A percentile compares a stretch with the other conserved stretches of the same genome.
phyloP scores from a whole-genome alignment of 2,888 invertebrate genomes.

The Drosophila sordidula region DNA sequence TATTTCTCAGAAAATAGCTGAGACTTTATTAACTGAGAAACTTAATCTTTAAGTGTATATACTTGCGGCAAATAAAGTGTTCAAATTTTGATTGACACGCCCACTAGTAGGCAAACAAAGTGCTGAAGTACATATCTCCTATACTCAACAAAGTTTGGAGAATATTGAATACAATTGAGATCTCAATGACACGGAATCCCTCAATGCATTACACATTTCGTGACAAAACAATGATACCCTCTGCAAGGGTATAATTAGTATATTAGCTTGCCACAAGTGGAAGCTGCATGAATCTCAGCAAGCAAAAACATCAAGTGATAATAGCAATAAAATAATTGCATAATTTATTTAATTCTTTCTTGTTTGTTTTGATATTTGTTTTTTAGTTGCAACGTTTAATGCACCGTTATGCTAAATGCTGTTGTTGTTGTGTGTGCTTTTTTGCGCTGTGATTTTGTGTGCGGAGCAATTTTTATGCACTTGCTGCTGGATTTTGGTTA shows the following conservation, averaged over 20 bases:
- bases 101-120: too few species aligned
- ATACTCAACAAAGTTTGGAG: too few species aligned
- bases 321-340: slow-evolving; percentile 15
- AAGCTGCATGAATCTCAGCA: slow-evolving; percentile 5
- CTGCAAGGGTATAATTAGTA: neutral
- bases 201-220: too few species aligned
- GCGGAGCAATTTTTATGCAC: slow-evolving; percentile 20
- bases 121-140: too few species aligned
- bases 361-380: neutral
- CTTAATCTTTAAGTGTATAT: too few species aligned
- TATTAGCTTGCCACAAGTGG: slow-evolving; percentile 4
- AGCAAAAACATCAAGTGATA: neutral
- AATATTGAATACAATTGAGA: too few species aligned
- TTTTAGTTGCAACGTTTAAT: slow-evolving; percentile 23
- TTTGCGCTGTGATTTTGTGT: neutral
- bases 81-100: too few species aligned
- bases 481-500: slow-evolving; percentile 26
- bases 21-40: too few species aligned
- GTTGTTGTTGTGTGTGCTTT: slow-evolving; percentile 1
- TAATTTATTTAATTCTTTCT: slow-evolving; percentile 29
- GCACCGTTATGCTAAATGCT: slow-evolving; percentile 8
- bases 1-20: too few species aligned
- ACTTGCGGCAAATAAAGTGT: too few species aligned
- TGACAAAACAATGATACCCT: too few species aligned
- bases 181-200: too few species aligned